Conservation (phyloP, 2,888 invertebrate species). For the Pseudococcus longispinus region DNA sequence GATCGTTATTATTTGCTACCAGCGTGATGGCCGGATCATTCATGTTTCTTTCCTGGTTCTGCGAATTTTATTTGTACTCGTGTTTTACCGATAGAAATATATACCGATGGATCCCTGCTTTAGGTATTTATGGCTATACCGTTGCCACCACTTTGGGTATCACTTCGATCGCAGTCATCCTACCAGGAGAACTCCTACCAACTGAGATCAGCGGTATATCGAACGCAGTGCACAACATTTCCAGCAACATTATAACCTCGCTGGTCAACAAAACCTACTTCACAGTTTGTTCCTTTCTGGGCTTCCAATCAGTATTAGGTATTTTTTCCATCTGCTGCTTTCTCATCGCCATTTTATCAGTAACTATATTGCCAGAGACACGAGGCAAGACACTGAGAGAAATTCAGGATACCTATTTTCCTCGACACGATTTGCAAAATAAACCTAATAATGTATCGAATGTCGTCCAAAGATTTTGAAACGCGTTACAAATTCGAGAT, state of each 20-base stretch:
- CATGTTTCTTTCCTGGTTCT: background rate
- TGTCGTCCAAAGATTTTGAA: background rate
- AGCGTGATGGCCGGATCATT: constrained; percentile 3
- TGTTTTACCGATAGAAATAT: background rate
- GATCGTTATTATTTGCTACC: constrained; percentile 13
- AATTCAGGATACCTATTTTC: constrained; percentile 47
- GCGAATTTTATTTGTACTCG: background rate
- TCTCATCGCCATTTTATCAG: constrained; percentile 19
- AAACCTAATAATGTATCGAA: background rate
- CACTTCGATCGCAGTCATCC: constrained; percentile 44
- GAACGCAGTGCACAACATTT: background rate
- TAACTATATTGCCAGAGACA: constrained; percentile 37
- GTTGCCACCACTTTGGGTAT: constrained; percentile 41
- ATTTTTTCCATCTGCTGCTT: constrained; percentile 15
- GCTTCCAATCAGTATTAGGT: background rate
- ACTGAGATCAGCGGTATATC: constrained; percentile 23
- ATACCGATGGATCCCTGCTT: background rate
- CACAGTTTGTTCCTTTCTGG: background rate
- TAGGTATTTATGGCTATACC: constrained; percentile 37
- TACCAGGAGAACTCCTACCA: constrained; percentile 49
- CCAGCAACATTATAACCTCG: background rate
- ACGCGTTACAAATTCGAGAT: background rate
- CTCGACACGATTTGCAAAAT: background rate
- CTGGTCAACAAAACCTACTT: constrained; percentile 42
- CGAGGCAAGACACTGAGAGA: constrained; percentile 34